Evolutionary conservation across 2,888 invertebrate species (phyloP), one percentile per base, ranked within the genome.

Genomic region (Hyles lineata): DNA sequence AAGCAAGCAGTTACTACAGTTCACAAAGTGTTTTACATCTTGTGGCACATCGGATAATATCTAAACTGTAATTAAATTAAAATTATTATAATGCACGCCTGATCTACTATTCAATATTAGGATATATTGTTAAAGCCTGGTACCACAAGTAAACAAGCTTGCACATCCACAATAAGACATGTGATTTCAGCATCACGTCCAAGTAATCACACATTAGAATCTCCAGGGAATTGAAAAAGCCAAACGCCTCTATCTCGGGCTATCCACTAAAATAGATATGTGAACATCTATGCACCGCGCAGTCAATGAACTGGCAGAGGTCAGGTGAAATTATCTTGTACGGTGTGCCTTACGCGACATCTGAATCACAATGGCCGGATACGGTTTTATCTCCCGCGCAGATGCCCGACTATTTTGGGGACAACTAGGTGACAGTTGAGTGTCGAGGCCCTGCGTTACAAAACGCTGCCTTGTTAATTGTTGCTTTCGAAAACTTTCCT

Each of bases 261-360:
- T 83, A 63, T 69, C 11, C 74, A 59, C 75, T 73, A 74, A 85
- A 82, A 89, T 92, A 93, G 93, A 90, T 91, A 86, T 92, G 93
- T 93, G 92, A 92, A 92, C 89, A 89, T 90, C 92, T 93, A 92
- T 92, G 92, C 92, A 90, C 88, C 87, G 87, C 87, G 88, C 93
- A 94, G 93, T 94, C 93, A 94, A 92, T 93, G 94, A 94, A 94
- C 94, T 89, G 88, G 86, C 87, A 92, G 93, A 90, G 94, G 94
- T 94, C 94, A 94, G 93, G 94, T 93, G 94, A 93, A 94, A 94
- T 93, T 93, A 94, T 93, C 93, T 93, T 88, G 89, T 87, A 87
- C 83, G 85, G 84, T 78, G 80, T 83, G 88, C 89, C 90, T 89
- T 89, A 89, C 83, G 91, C 90, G 92, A 93, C 92, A 91, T 90